Percentiles rank a stretch among this genome's conserved stretches.
phyloP scores from a whole-genome alignment of 2,113 vertebrate species.

The Halcyon senegalensis region DNA sequence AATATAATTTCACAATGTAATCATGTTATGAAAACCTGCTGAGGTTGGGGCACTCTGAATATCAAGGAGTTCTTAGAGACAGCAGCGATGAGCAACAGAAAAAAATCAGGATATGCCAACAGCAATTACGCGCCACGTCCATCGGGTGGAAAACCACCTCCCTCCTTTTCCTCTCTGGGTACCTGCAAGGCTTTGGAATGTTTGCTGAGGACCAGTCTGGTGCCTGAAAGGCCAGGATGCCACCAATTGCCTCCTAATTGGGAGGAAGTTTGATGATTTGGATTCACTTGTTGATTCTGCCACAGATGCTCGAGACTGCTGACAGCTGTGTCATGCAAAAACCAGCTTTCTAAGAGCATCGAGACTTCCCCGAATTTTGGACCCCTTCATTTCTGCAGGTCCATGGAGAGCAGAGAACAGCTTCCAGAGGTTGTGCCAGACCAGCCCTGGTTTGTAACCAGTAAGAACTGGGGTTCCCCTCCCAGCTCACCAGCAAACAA shows the following conservation, averaged over 20 bases:
- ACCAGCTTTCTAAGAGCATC: neutral
- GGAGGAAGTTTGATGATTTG: neutral
- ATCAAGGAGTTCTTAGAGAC: conserved; percentile 37
- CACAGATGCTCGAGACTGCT: neutral
- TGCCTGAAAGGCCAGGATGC: neutral
- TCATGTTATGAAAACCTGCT: neutral
- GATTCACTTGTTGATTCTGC: neutral
- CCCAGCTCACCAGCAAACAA: neutral
- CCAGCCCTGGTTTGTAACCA: neutral
- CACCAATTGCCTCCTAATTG: neutral
- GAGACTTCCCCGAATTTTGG: neutral
- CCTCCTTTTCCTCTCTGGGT: neutral
- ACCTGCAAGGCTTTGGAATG: neutral
- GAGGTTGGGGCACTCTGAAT: neutral
- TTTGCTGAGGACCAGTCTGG: conserved; percentile 19
- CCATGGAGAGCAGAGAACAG: neutral
- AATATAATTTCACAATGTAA: neutral
- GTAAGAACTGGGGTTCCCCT: neutral
- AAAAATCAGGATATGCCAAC: neutral
- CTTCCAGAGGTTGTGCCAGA: neutral
- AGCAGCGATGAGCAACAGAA: neutral
- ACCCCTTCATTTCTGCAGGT: neutral
- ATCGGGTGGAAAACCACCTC: neutral
- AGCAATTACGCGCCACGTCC: neutral
- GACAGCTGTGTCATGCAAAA: fast-evolving